phyloP scores from a whole-genome alignment of 2,797 vertebrate species.

The Sciurus vulgaris region DNA sequence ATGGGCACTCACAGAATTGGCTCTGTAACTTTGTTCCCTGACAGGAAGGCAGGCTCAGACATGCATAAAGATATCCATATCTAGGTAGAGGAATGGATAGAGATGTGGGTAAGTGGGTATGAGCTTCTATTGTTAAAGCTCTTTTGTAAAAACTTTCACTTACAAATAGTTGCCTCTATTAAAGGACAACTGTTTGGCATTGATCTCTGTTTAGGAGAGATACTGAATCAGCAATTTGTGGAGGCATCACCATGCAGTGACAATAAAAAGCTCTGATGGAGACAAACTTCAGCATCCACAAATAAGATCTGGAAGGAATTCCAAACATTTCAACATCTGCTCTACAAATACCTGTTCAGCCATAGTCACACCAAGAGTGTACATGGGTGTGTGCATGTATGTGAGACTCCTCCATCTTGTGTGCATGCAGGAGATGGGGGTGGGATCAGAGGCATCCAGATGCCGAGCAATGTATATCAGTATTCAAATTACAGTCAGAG shows the following conservation, averaged over 20 bases:
- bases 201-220: background rate
- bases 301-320: background rate
- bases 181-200: background rate
- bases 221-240: background rate
- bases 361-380: background rate
- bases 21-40: background rate
- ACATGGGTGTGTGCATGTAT: background rate
- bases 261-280: fast-evolving
- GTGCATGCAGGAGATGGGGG: fast-evolving
- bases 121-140: background rate
- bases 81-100: background rate
- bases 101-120: too few relatives aligned
- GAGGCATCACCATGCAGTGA: fast-evolving
- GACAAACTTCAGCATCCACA: background rate
- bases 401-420: background rate
- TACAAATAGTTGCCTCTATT: fast-evolving
- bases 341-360: background rate
- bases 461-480: slow-evolving; percentile 59
- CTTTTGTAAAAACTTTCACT: background rate
- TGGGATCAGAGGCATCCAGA: background rate
- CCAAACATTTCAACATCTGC: background rate
- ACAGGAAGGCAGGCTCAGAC: background rate
- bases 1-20: background rate
- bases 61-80: background rate
- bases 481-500: slow-evolving; percentile 74